Evolutionary conservation across 2,797 vertebrate genomes (phyloP).

Genomic region (Diglossa cyanea): DNA sequence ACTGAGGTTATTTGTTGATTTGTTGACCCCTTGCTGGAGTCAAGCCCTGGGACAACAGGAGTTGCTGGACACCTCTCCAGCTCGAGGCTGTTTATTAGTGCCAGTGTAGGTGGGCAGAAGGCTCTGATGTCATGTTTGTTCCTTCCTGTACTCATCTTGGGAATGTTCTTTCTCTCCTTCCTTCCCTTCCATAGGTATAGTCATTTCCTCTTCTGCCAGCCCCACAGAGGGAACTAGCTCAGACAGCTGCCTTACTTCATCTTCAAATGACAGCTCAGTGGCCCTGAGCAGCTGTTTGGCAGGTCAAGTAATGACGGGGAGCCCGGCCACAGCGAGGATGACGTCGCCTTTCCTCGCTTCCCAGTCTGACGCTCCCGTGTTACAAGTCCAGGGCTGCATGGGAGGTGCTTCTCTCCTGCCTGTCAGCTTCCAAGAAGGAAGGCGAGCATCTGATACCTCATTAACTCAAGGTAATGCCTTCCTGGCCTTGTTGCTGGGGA

Average conservation of each 20-base stretch:
- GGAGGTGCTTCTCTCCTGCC: conserved; percentile 79
- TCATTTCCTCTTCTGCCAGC: conserved; percentile 80
- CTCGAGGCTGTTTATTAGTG: background rate
- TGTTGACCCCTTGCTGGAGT: background rate
- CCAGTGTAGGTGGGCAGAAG: conserved; percentile 16
- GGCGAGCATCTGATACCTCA: conserved; percentile 93
- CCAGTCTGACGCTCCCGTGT: conserved; percentile 85
- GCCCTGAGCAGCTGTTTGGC: conserved; percentile 77
- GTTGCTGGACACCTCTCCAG: conserved; percentile 7
- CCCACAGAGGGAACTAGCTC: conserved; percentile 90
- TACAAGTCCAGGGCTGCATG: conserved; percentile 81
- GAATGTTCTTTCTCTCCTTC: conserved; percentile 55
- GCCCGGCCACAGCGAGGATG: conserved; percentile 72
- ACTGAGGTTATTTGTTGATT: background rate
- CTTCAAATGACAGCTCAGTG: conserved; percentile 71
- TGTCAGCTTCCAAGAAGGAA: conserved; percentile 91
- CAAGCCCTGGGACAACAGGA: background rate
- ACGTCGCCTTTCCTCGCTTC: conserved; percentile 77
- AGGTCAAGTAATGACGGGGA: conserved; percentile 71
- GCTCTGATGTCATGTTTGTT: conserved; percentile 46
- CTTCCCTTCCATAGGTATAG: conserved; percentile 78
- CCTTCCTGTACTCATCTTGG: conserved; percentile 33
- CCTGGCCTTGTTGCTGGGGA: background rate
- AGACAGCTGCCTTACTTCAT: conserved; percentile 91
- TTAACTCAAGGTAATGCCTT: conserved; percentile 88